phyloP scores from a whole-genome alignment of 92 coral and sea anemone genomes.

The Ricordea florida region DNA sequence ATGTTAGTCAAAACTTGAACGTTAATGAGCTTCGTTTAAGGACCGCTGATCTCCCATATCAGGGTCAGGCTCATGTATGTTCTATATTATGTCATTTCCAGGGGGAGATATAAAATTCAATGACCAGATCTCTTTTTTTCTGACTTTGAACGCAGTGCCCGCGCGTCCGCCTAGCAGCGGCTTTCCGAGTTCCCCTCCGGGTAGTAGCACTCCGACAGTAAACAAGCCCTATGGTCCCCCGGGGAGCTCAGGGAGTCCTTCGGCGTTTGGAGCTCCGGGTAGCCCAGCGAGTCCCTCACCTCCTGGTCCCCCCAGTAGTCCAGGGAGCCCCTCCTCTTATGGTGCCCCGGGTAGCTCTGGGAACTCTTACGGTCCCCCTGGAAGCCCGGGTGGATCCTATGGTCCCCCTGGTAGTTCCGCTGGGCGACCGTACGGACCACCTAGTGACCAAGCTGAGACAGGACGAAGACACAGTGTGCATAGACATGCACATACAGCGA shows the following conservation, averaged over 20 bases:
- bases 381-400: background rate
- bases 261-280: constrained; percentile 6
- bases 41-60: no score
- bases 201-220: constrained; percentile 13
- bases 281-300: constrained; percentile 14
- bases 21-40: no score
- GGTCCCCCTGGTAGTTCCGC: constrained; percentile 5
- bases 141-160: background rate
- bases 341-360: background rate
- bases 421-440: background rate
- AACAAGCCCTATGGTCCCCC: constrained; percentile 18
- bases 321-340: constrained; percentile 6
- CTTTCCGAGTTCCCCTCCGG: background rate
- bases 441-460: background rate
- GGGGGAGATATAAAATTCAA: no score
- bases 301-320: background rate
- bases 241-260: background rate
- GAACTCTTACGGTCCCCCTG: background rate
- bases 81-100: no score
- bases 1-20: no score
- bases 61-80: no score
- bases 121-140: no score
- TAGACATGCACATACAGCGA: background rate
- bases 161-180: background rate
- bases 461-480: background rate